A percentile compares a stretch with the other conserved stretches of the same genome.
Evolutionary conservation across 2,888 invertebrate species (phyloP).

Genomic region (Pilophorus perplexus): DNA sequence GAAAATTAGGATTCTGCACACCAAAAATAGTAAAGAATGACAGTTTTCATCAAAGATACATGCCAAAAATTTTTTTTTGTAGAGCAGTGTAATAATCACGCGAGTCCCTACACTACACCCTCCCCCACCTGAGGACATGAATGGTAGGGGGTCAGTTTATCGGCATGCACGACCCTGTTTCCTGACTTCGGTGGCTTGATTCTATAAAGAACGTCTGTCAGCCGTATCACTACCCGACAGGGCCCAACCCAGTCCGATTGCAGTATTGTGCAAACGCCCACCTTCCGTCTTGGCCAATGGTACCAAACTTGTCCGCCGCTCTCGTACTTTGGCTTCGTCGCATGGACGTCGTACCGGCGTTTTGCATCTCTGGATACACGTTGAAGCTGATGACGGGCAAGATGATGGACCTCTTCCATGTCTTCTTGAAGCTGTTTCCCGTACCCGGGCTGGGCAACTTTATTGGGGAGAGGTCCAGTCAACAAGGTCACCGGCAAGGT

Average conservation of each 20-base stretch:
- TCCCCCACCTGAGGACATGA: too few relatives aligned
- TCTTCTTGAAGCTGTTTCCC: background rate
- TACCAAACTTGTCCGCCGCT: constrained; percentile 2
- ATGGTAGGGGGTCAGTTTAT: too few relatives aligned
- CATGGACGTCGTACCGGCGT: background rate
- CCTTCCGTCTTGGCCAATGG: background rate
- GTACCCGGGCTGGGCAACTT: background rate
- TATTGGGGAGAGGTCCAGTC: background rate
- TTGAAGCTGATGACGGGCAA: background rate
- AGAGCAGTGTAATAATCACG: too few relatives aligned
- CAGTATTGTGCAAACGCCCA: background rate
- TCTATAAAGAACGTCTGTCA: background rate
- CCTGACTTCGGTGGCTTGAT: background rate
- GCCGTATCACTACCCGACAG: background rate
- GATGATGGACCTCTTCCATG: background rate
- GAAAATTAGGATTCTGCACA: too few relatives aligned
- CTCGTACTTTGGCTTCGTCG: background rate
- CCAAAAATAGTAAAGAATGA: too few relatives aligned
- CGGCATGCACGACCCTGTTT: background rate
- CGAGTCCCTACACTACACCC: too few relatives aligned
- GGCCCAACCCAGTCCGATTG: constrained; percentile 7
- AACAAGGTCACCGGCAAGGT: background rate
- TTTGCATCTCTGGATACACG: background rate
- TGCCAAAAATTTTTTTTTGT: too few relatives aligned
- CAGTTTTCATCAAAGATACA: too few relatives aligned